These are phyloP conservation scores for Synaphobranchus kaupii DNA, from an alignment of 2,797 vertebrate species.

Conservation along the genomic window DNA sequence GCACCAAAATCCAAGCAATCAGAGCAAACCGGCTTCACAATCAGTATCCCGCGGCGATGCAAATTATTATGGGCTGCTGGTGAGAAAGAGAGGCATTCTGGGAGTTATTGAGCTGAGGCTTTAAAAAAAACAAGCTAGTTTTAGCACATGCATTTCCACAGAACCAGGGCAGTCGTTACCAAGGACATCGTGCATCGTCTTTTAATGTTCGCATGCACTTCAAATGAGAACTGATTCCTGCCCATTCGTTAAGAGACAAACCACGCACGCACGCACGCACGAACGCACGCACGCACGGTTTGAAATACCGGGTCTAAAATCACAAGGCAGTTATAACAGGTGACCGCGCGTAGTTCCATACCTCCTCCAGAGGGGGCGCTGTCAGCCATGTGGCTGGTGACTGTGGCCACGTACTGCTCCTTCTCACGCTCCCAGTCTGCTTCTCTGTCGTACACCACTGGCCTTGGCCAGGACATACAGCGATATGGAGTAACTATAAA, in stretches of 20 bases:
- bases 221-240: background rate
- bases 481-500: background rate
- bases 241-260: no score
- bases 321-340: background rate
- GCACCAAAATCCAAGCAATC: background rate
- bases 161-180: background rate
- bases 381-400: conserved; percentile 61
- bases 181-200: background rate
- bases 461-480: conserved; percentile 44
- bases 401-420: conserved; percentile 54
- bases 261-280: no score
- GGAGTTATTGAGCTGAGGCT: background rate
- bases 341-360: conserved; percentile 46
- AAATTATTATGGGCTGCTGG: background rate
- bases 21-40: background rate
- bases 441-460: conserved; percentile 25
- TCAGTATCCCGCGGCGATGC: background rate
- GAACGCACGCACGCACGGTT: no score
- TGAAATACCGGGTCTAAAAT: background rate
- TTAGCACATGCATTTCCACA: background rate
- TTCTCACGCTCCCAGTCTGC: conserved; percentile 66
- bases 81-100: background rate
- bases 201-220: background rate
- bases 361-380: conserved; percentile 56
- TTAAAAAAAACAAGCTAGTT: background rate